Evolutionary conservation across 92 coral and sea anemone genomes (phyloP), one percentile per base, ranked within the genome.

Genomic region (Heliopora coerulea): DNA sequence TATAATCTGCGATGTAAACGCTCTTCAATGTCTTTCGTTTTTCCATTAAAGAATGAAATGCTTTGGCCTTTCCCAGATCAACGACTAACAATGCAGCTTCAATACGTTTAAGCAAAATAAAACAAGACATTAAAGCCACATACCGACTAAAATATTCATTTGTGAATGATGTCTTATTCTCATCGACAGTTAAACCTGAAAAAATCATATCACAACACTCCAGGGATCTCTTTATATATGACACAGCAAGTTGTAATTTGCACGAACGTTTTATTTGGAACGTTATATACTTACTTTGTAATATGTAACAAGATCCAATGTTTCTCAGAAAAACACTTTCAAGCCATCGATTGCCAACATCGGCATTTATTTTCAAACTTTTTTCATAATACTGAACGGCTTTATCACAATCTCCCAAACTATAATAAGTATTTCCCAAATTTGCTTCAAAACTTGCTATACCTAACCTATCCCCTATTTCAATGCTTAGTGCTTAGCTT

Each of bases 51-150:
- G 58, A 64, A 15, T 65, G 81, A 5, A 82, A 59, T 12, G 66
- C 80, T 11, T 79, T 72, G 1, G 82, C 82, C 50, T 68, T 73
- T 65, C 81, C 81, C 17, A 62, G 59, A 23, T 82, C 86, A 42
- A 54, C 18, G 0, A 82, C 70, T 21, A 82, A 23, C 1, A 82
- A 74, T 17, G 81, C 86, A 34, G 63, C 67, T 54, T 74, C 49
- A 62, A 7, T 44, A 32, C 60, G 68, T n/a, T 74, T 39, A 29
- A 74, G 13, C 3, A 34, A 29, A 61, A 61, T 33, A 25, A 28
- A 33, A 61, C 21, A 61, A 61, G 19, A 18, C 67, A 61, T 61
- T 19, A 62, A 33, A 18, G 0, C 0, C 18, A 1, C 0, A 62
- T 39, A 29, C 19, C 3, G 13, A 0, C 11, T 1, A 9, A 30